Evolutionary conservation across 2,888 invertebrate species (phyloP).

Genomic region (Eilema caniola): DNA sequence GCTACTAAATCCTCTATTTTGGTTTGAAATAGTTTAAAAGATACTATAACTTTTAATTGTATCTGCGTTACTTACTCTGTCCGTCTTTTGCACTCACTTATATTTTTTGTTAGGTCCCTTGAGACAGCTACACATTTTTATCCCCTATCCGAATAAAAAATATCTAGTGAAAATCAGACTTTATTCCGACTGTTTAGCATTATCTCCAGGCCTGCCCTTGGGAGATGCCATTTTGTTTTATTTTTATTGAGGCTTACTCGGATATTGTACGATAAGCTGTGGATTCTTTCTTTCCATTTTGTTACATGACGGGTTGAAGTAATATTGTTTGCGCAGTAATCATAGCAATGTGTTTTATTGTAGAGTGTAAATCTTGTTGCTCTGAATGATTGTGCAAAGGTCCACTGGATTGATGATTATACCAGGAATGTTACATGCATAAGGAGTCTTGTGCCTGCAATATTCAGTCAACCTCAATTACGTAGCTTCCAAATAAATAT

Average conservation of each 20-base stretch:
- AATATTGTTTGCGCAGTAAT: constrained; percentile 2
- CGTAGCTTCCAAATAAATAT: too few species aligned
- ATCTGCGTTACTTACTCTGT: constrained; percentile 20
- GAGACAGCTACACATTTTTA: constrained; percentile 43
- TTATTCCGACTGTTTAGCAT: constrained; percentile 46
- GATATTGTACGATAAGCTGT: constrained; percentile 29
- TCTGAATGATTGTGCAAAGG: neutral
- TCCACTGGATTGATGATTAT: neutral
- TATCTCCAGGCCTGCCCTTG: constrained; percentile 43
- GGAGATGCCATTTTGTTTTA: constrained; percentile 42
- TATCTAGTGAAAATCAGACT: constrained; percentile 42
- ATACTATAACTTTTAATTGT: neutral
- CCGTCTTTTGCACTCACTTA: constrained; percentile 16
- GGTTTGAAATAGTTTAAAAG: too few species aligned
- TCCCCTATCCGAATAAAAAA: constrained; percentile 40
- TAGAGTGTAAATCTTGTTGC: neutral
- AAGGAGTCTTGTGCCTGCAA: neutral
- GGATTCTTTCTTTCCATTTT: constrained; percentile 25
- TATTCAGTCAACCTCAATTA: neutral
- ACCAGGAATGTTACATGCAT: neutral
- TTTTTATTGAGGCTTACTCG: constrained; percentile 35
- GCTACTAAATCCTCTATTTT: too few species aligned
- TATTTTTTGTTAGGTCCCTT: constrained; percentile 38
- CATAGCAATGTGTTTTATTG: neutral
- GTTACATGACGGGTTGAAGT: constrained; percentile 13